These are phyloP conservation scores for Plutomurus gul DNA, from an alignment of 1,140 invertebrate species.

Conservation along the genomic window DNA sequence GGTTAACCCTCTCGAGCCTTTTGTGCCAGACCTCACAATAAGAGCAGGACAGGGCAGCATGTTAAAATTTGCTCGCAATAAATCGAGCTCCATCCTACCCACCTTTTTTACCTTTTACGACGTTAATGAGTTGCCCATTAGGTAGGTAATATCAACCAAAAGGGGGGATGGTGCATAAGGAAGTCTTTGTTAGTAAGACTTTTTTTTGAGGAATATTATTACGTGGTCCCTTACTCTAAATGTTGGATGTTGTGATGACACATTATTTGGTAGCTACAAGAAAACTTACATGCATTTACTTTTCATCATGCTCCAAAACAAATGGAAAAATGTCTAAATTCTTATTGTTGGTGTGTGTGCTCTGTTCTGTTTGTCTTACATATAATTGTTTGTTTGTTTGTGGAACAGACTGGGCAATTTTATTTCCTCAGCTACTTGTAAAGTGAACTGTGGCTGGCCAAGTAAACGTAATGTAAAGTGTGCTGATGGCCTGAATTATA, in stretches of 20 bases:
- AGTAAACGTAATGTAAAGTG: neutral
- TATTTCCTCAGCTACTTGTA: neutral
- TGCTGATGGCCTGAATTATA: neutral
- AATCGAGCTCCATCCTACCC: neutral
- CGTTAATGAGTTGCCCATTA: neutral
- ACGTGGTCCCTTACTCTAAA: too few relatives aligned
- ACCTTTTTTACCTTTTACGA: slow-evolving; percentile 1
- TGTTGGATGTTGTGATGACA: too few relatives aligned
- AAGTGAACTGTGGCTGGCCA: too few relatives aligned
- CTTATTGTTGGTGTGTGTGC: neutral
- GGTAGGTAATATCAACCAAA: neutral
- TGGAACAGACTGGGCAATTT: neutral
- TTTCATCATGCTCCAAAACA: neutral
- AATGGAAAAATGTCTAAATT: slow-evolving; percentile 8
- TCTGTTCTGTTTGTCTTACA: neutral
- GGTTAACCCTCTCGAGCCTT: too few relatives aligned
- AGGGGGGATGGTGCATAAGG: too few relatives aligned
- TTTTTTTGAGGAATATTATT: too few relatives aligned
- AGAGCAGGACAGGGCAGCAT: too few relatives aligned
- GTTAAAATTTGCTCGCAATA: slow-evolving; percentile 3
- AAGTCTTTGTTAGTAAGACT: too few relatives aligned
- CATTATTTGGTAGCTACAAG: too few relatives aligned
- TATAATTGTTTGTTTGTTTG: neutral
- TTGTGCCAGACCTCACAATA: neutral
- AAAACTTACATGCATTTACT: too few relatives aligned